phyloP scores from a whole-genome alignment of 1,140 invertebrate genomes.

The Danaus melanippus region DNA sequence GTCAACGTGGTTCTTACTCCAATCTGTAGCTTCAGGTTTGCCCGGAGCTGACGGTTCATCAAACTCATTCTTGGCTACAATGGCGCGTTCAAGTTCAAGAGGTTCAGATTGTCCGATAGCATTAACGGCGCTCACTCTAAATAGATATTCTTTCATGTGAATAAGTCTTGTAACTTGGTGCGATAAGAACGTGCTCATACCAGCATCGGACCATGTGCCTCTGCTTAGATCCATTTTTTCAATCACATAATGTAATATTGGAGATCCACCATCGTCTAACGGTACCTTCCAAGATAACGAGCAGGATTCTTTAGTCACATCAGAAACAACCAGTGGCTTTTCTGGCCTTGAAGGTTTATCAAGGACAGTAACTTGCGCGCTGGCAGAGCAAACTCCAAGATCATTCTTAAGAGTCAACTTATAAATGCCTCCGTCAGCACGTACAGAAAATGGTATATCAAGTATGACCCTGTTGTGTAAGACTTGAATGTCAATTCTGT shows the following conservation, averaged over 20 bases:
- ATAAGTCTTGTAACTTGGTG: conserved; percentile 89
- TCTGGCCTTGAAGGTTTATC: conserved; percentile 91
- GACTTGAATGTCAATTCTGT: conserved; percentile 81
- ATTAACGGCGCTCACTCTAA: conserved; percentile 94
- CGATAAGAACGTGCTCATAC: conserved; percentile 86
- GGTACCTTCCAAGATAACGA: conserved; percentile 88
- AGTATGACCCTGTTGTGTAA: conserved; percentile 85
- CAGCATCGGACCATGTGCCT: conserved; percentile 96
- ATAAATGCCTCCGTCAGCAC: conserved; percentile 88
- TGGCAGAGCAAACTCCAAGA: conserved; percentile 84
- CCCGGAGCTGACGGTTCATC: conserved; percentile 94
- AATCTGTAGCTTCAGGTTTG: conserved; percentile 90
- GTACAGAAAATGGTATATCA: conserved; percentile 88
- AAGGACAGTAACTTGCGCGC: conserved; percentile 89
- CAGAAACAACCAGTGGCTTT: conserved; percentile 86
- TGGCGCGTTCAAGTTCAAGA: conserved; percentile 86
- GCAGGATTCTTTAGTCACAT: conserved; percentile 92
- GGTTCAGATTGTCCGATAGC: conserved; percentile 95
- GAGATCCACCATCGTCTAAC: conserved; percentile 91
- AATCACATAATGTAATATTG: conserved; percentile 95
- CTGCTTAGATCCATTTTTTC: conserved; percentile 97
- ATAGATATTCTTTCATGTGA: conserved; percentile 94
- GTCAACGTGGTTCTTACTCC: conserved; percentile 95
- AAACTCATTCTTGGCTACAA: conserved; percentile 95
- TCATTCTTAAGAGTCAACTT: conserved; percentile 89